Conservation (phyloP, 2,888 invertebrate species). For the Boloria selene region DNA sequence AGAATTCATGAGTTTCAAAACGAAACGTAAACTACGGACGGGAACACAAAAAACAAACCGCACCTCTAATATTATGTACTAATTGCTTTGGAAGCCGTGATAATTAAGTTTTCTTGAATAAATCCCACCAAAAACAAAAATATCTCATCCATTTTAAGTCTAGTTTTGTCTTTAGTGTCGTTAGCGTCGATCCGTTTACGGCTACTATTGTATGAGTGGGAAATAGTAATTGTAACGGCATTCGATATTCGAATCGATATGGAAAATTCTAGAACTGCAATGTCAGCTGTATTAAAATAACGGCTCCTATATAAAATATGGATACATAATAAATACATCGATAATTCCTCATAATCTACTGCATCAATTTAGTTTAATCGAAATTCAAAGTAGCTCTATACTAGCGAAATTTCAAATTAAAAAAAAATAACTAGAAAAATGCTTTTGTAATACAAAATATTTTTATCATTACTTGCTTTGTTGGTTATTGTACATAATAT, state of each 20-base stretch:
- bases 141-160: conserved; percentile 2
- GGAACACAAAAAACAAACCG: conserved; percentile 74
- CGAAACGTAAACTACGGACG: conserved; percentile 73
- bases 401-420: too few relatives aligned
- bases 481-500: conserved; percentile 29
- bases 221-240: conserved; percentile 7
- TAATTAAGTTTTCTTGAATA: not conserved
- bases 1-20: conserved; percentile 41
- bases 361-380: conserved; percentile 7
- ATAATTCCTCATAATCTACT: conserved; percentile 5
- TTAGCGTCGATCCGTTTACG: conserved; percentile 5
- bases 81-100: conserved; percentile 17
- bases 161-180: not conserved
- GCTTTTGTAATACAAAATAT: conserved; percentile 23
- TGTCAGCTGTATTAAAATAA: conserved; percentile 4
- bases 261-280: conserved; percentile 9
- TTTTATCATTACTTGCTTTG: conserved; percentile 5
- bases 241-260: conserved; percentile 5
- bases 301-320: not conserved
- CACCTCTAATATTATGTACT: conserved; percentile 50
- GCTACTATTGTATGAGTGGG: conserved; percentile 5
- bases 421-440: conserved; percentile 9
- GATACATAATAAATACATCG: not conserved
- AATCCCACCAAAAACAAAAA: not conserved
- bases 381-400: not conserved